Conservation (phyloP, 2,888 invertebrate genomes). For the Andrena dorsata region DNA sequence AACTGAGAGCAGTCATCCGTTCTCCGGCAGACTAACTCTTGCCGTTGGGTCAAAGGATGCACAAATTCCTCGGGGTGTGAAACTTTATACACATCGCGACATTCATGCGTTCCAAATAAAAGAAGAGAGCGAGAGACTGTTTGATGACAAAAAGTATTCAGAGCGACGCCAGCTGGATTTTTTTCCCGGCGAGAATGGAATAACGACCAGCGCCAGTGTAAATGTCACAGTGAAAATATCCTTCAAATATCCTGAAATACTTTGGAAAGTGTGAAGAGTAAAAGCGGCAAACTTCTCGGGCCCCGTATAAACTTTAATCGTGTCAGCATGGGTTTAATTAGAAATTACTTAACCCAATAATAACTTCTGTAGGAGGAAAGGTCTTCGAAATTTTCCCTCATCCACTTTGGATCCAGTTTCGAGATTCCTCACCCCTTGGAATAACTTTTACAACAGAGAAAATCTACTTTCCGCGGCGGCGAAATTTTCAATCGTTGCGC, state of each 20-base stretch:
- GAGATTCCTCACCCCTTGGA: background rate
- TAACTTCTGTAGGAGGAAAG: conserved; percentile 16
- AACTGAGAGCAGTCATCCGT: conserved; percentile 25
- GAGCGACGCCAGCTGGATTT: background rate
- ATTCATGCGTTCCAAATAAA: no score
- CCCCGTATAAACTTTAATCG: conserved; percentile 45
- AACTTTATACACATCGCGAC: no score
- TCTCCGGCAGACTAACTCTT: background rate
- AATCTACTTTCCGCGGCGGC: conserved; percentile 14
- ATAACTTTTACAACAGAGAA: background rate
- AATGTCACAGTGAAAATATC: conserved; percentile 20
- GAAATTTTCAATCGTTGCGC: conserved; percentile 5
- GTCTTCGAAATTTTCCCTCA: conserved; percentile 41
- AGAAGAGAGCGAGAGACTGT: no score
- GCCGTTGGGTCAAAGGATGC: no score
- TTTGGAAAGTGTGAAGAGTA: conserved; percentile 10
- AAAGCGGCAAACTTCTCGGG: conserved; percentile 10
- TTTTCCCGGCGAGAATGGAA: conserved; percentile 25
- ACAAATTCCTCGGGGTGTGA: no score
- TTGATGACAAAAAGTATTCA: no score
- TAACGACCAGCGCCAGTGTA: conserved; percentile 41
- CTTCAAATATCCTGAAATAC: conserved; percentile 15
- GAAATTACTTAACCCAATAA: conserved; percentile 41
- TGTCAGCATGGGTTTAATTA: conserved; percentile 31
- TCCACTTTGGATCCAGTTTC: conserved; percentile 28